These are phyloP conservation scores for Leptosomus discolor DNA, from an alignment of 2,113 vertebrate genomes.

Conservation along the genomic window DNA sequence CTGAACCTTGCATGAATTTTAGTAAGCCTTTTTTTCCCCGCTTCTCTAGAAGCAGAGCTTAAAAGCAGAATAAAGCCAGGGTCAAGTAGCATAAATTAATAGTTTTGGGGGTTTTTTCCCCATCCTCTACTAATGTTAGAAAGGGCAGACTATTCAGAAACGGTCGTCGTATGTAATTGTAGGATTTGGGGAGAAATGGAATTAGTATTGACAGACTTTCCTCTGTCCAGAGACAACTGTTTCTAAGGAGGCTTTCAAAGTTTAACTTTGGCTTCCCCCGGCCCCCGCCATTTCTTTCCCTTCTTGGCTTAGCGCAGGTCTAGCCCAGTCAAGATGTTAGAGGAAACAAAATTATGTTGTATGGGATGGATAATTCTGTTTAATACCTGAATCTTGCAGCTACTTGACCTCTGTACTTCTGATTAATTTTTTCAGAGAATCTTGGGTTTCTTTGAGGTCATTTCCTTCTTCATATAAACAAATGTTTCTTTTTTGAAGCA, in stretches of 20 bases:
- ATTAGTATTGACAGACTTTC: neutral
- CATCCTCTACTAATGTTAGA: neutral
- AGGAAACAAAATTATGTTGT: neutral
- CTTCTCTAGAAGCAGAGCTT: neutral
- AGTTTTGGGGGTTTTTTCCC: rapidly evolving
- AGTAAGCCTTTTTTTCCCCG: neutral
- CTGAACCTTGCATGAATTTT: neutral
- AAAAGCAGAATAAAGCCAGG: neutral
- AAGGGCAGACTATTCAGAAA: neutral
- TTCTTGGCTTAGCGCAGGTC: neutral
- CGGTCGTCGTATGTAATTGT: neutral
- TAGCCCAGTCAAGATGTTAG: neutral
- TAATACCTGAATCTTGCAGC: neutral
- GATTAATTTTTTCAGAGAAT: neutral
- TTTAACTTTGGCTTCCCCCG: neutral
- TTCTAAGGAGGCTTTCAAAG: neutral
- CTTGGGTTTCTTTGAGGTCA: neutral
- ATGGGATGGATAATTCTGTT: neutral
- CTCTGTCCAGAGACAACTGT: neutral
- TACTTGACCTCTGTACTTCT: neutral
- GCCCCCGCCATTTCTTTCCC: neutral
- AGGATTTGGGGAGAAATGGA: neutral
- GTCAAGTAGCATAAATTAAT: neutral
- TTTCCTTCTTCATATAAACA: neutral
- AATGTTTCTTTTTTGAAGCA: neutral